Evolutionary conservation across 37 sponge, comb jelly and placozoan species (phyloP).

Genomic region (Spongilla lacustris): DNA sequence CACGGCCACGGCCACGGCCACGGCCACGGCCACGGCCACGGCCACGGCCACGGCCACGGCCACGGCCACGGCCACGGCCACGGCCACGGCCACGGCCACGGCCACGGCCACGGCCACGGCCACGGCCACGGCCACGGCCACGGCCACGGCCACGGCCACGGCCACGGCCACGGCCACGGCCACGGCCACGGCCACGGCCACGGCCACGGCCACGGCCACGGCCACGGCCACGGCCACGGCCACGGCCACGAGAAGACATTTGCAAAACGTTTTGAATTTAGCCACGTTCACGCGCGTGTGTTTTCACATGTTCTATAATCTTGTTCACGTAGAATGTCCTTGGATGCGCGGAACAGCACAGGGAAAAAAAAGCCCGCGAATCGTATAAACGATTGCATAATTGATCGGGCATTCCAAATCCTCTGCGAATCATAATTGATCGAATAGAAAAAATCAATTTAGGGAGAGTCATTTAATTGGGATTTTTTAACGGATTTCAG

Average conservation of each 20-base stretch:
- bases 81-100: neutral
- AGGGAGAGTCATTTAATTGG: no score
- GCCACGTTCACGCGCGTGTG: neutral
- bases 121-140: neutral
- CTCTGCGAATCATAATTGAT: no score
- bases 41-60: neutral
- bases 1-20: neutral
- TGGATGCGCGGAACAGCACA: neutral
- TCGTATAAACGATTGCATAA: no score
- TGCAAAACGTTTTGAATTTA: neutral
- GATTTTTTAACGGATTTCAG: no score
- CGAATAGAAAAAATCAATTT: no score
- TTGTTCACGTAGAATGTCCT: neutral
- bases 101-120: neutral
- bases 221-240: neutral
- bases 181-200: neutral
- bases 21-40: neutral
- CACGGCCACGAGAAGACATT: neutral
- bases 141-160: neutral
- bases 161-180: neutral
- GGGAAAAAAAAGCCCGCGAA: no score
- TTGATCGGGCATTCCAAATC: no score
- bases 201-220: neutral
- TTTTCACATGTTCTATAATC: neutral
- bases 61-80: neutral